These are phyloP conservation scores for Aromia moschata DNA, from an alignment of 2,888 invertebrate species.

Conservation along the genomic window DNA sequence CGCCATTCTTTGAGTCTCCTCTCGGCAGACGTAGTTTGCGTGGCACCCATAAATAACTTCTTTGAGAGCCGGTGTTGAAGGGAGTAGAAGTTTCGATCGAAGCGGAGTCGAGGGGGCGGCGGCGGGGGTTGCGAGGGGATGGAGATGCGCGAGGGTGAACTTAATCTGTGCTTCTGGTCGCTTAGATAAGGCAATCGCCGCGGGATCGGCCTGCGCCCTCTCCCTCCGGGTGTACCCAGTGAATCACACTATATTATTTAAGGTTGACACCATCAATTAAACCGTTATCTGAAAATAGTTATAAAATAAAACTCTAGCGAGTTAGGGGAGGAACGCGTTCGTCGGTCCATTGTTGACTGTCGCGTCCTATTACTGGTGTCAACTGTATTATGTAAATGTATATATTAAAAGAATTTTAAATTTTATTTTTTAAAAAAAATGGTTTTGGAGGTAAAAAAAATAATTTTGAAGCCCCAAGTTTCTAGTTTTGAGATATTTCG, in stretches of 20 bases:
- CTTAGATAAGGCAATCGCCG: slow-evolving; percentile 64
- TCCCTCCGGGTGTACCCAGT: slow-evolving; percentile 51
- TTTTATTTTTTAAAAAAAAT: too few species aligned
- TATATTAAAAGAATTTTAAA: too few species aligned
- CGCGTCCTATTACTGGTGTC: too few species aligned
- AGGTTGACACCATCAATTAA: slow-evolving; percentile 64
- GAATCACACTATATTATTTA: slow-evolving; percentile 62
- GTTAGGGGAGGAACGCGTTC: slow-evolving; percentile 15
- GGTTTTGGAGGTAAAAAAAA: too few species aligned
- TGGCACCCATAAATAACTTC: slow-evolving; percentile 23
- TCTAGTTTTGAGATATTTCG: too few species aligned
- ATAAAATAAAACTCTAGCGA: slow-evolving; percentile 53
- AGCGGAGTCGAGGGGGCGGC: background rate
- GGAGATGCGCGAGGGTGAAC: slow-evolving; percentile 47
- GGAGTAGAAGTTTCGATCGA: slow-evolving; percentile 20
- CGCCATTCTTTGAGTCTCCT: background rate
- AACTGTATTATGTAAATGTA: too few species aligned
- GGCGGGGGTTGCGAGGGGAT: too few species aligned
- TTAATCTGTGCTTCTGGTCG: slow-evolving; percentile 65
- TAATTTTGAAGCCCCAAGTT: too few species aligned
- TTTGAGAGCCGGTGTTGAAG: slow-evolving; percentile 24
- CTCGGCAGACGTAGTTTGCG: slow-evolving; percentile 13
- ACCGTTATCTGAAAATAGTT: slow-evolving; percentile 61
- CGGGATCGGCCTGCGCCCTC: slow-evolving; percentile 56
- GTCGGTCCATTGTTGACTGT: background rate